Percentiles rank a stretch among this genome's conserved stretches.
Evolutionary conservation across 1,140 invertebrate genomes (phyloP).

Genomic region (Ceratina japonica): DNA sequence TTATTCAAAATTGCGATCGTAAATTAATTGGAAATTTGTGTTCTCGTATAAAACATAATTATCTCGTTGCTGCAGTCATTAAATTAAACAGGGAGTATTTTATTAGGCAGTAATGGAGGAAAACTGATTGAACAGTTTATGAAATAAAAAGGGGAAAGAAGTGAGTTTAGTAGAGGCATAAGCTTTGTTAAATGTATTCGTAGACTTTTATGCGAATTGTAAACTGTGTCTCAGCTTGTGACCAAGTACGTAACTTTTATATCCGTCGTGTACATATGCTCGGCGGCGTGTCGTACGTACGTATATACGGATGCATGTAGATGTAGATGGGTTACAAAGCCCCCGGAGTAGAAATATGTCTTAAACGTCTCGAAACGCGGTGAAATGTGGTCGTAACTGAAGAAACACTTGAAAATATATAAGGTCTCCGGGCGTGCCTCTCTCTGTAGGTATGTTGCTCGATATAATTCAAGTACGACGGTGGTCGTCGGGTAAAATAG

Average conservation of each 20-base stretch:
- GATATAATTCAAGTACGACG: conserved; percentile 46
- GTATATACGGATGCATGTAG: conserved; percentile 9
- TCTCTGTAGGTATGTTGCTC: conserved; percentile 38
- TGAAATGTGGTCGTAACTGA: conserved; percentile 29
- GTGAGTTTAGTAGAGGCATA: no score
- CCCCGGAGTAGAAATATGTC: conserved; percentile 51
- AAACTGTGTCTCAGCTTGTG: no score
- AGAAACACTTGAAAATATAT: conserved; percentile 47
- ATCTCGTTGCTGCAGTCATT: neutral
- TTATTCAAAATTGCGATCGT: neutral
- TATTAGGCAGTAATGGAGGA: no score
- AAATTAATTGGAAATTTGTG: conserved; percentile 19
- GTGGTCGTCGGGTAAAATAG: conserved; percentile 20
- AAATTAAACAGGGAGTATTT: no score
- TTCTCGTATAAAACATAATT: conserved; percentile 5
- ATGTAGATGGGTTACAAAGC: conserved; percentile 38
- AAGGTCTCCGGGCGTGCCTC: conserved; percentile 24
- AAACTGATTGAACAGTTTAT: no score
- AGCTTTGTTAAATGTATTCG: no score
- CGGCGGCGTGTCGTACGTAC: conserved; percentile 3
- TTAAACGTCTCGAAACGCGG: conserved; percentile 50
- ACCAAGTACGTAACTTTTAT: conserved; percentile 22
- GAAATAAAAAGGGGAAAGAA: no score
- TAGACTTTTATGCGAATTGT: no score
- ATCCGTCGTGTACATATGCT: conserved; percentile 29